Base-by-base conservation (phyloP, 2,797 vertebrate genomes). In the Capromys pilorides region DNA sequence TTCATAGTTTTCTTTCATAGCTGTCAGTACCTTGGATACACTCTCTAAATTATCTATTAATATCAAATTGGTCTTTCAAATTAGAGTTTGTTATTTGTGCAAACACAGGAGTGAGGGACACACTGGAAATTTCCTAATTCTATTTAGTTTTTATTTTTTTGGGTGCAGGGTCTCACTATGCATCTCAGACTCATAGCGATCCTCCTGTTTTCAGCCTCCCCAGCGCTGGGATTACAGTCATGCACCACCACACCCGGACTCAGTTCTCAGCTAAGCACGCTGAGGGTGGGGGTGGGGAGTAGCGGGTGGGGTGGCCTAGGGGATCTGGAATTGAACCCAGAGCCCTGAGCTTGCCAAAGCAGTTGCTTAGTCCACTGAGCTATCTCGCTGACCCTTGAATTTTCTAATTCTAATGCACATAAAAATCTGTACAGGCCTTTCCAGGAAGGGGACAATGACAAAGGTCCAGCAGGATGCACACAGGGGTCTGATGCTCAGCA, bases 401-500 rank as follows among this genome's bases (percentile, higher is more conserved):
- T 94, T 95, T 66, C 86, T 94, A 84, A 93, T 94, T 80, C 80
- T 51, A 86, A 54, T 36, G 61, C 6, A 16, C 87, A 41, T 75
- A 75, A 95, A 94, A 94, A 81, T 75, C 84, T 96, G 71, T 31
- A 78, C 92, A 86, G n/a, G 64, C 88, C 88, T 89, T 88, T 94
- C 92, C 85, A 69, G 54, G 92, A 69, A 95, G 94, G 83, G 88
- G 92, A 94, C 93, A 94, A 69, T 94, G 93, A 95, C 90, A 95
- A 97, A 95, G 90, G 86, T 88, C 73, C 88, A 57, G 41, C 89
- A 75, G 22, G 85, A 91, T 94, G 88, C 91, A 88, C 83, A 24
- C 26, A 90, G 94, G 90, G 18, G 96, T 86, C 14, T 81, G 95
- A 92, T 94, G 85, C 69, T 93, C 75, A 91, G 26, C 61, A 69